Conservation (phyloP, 1,140 invertebrate species). For the Druon quercuslanigerum region DNA sequence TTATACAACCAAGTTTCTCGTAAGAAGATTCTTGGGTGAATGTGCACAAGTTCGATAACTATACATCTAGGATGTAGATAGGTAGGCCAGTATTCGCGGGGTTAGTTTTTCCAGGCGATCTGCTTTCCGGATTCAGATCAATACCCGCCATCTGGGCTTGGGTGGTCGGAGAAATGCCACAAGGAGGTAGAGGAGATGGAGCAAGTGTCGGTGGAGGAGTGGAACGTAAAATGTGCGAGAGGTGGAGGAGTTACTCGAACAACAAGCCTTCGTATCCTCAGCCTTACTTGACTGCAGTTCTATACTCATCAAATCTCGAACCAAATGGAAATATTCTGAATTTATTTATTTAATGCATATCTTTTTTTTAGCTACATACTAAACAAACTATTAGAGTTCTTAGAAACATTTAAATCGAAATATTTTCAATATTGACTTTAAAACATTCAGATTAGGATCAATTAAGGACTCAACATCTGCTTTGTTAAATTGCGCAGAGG, state of each 20-base stretch:
- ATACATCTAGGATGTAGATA: constrained; percentile 28
- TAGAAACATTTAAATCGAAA: neutral
- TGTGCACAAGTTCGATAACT: no score
- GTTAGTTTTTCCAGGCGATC: constrained; percentile 71
- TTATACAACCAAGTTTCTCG: no score
- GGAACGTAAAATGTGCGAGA: constrained; percentile 56
- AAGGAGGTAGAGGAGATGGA: constrained; percentile 45
- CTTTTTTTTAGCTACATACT: no score
- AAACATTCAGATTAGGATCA: no score
- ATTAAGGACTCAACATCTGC: constrained; percentile 45
- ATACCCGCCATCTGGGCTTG: constrained; percentile 71
- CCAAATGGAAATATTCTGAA: constrained; percentile 35
- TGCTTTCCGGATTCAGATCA: constrained; percentile 73
- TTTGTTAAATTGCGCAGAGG: constrained; percentile 29
- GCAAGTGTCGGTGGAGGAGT: constrained; percentile 38
- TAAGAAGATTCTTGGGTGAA: no score
- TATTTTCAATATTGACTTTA: no score
- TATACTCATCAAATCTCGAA: constrained; percentile 58
- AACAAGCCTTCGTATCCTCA: constrained; percentile 69
- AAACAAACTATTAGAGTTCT: no score
- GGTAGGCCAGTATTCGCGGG: constrained; percentile 60
- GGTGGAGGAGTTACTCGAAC: constrained; percentile 67
- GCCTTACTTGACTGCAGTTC: constrained; percentile 43
- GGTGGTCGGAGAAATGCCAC: constrained; percentile 55
- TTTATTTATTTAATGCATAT: no score